These are phyloP conservation scores for Drosophila saltans DNA, from an alignment of 1,140 invertebrate species.

Conservation along the genomic window DNA sequence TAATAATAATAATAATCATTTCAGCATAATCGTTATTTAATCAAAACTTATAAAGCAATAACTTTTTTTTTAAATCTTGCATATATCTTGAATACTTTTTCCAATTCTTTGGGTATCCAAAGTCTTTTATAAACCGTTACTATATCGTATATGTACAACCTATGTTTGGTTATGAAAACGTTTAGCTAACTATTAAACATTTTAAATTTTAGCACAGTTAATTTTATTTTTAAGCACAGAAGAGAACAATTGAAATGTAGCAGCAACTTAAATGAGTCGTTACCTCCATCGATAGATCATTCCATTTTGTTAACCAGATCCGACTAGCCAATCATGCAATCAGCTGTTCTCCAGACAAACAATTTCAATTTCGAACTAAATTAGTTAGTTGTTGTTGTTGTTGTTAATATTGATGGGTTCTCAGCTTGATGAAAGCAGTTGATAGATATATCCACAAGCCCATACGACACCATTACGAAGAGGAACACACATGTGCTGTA, in stretches of 20 bases:
- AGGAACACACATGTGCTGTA: slow-evolving; percentile 33
- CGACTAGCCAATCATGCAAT: slow-evolving; percentile 23
- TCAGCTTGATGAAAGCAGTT: background rate
- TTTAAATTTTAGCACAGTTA: background rate
- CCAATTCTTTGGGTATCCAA: no score
- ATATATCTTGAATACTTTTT: no score
- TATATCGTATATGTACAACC: no score
- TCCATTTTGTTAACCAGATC: background rate
- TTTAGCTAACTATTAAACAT: background rate
- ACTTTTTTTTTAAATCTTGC: no score
- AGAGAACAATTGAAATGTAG: slow-evolving; percentile 3
- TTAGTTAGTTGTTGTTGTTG: background rate
- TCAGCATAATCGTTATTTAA: no score
- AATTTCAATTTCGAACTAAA: slow-evolving; percentile 32
- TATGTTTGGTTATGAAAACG: no score
- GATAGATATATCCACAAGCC: background rate
- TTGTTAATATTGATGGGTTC: background rate
- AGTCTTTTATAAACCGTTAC: no score
- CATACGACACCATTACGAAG: background rate
- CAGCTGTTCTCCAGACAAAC: slow-evolving; percentile 12
- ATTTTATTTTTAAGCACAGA: background rate
- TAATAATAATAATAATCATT: no score
- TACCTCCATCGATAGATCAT: background rate
- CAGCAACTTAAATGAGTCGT: slow-evolving; percentile 11
- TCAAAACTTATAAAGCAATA: no score